A percentile compares a stretch with the other conserved stretches of the same genome.
phyloP scores from a whole-genome alignment of 2,797 vertebrate genomes.

The Pangasius djambal region DNA sequence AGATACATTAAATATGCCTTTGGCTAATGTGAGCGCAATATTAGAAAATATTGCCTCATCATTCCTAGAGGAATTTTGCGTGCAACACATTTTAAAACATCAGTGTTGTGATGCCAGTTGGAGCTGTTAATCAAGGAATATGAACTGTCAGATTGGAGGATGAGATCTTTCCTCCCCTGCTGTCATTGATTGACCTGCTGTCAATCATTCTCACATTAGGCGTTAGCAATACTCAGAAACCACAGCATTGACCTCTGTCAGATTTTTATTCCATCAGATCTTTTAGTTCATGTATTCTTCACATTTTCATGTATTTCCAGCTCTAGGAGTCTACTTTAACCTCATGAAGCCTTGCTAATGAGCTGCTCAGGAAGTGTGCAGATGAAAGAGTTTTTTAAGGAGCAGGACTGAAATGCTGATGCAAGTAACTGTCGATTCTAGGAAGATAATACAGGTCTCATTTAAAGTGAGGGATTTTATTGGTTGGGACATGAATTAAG shows the following conservation, averaged over 20 bases:
- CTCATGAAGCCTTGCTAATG: neutral
- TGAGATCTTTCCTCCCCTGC: conserved; percentile 5
- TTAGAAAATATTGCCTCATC: neutral
- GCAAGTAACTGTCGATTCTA: neutral
- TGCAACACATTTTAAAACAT: conserved; percentile 26
- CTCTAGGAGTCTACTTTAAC: neutral
- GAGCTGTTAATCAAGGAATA: conserved; percentile 28
- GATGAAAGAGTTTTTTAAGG: neutral
- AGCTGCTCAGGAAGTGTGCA: neutral
- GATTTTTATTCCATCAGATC: neutral
- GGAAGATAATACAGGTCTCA: neutral
- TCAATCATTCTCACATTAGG: conserved; percentile 29
- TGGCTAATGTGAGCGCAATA: neutral
- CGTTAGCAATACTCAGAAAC: neutral
- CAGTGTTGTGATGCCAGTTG: conserved; percentile 28
- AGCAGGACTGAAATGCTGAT: conserved; percentile 24
- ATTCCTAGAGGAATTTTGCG: neutral
- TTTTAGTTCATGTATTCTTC: neutral
- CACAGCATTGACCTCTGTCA: neutral
- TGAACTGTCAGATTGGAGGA: conserved; percentile 28
- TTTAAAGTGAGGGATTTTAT: neutral
- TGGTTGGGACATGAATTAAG: neutral
- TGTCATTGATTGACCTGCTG: conserved; percentile 23
- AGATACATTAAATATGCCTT: neutral
- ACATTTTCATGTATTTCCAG: neutral